phyloP scores from a whole-genome alignment of 1,140 invertebrate genomes.

The Diorhabda carinulata region DNA sequence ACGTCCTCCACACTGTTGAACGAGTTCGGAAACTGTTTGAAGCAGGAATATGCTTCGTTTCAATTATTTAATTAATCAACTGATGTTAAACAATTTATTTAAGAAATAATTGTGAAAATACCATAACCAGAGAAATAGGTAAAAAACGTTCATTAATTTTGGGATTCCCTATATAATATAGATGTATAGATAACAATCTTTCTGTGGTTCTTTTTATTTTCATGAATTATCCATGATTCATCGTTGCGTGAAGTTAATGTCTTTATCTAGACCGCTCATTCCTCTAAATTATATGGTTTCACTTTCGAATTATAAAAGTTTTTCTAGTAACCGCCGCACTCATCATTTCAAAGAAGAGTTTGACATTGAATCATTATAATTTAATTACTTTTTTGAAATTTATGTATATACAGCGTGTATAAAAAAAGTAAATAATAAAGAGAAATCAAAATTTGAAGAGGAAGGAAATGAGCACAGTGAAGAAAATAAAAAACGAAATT shows the following conservation, averaged over 20 bases:
- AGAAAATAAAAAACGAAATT: neutral
- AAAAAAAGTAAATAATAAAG: too few relatives aligned
- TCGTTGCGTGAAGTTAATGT: constrained; percentile 24
- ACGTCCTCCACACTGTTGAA: too few relatives aligned
- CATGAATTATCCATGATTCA: neutral
- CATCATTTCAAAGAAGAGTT: neutral
- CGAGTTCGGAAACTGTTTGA: too few relatives aligned
- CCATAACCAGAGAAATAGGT: neutral
- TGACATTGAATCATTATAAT: neutral
- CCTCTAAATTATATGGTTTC: constrained; percentile 23
- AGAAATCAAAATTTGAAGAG: too few relatives aligned
- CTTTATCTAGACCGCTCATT: constrained; percentile 26
- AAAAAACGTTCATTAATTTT: neutral
- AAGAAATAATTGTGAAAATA: neutral
- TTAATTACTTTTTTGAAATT: neutral
- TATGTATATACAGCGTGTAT: too few relatives aligned
- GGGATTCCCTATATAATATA: neutral
- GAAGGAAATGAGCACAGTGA: too few relatives aligned
- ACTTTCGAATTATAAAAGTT: neutral
- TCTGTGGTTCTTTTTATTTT: neutral
- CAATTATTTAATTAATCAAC: neutral
- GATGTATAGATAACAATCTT: neutral
- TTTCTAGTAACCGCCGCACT: neutral
- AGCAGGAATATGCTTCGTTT: neutral
- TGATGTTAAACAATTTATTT: neutral